Evolutionary conservation across 2,888 invertebrate species (phyloP).

Genomic region (Malachius bipustulatus): DNA sequence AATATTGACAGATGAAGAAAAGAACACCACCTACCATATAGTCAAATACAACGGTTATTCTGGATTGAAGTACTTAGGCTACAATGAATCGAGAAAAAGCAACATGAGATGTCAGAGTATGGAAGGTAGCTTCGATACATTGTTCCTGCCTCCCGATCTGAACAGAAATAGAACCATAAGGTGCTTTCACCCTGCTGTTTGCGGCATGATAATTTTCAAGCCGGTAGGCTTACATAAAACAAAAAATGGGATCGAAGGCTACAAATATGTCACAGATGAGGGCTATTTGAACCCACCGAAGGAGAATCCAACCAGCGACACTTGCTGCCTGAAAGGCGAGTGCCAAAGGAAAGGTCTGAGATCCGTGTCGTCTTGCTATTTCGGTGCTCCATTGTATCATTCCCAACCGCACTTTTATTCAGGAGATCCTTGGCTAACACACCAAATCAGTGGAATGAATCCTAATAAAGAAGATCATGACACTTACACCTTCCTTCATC

Average conservation of each 20-base stretch:
- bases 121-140: conserved; percentile 58
- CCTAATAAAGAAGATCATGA: conserved; percentile 48
- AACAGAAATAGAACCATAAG: conserved; percentile 42
- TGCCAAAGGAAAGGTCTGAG: conserved; percentile 54
- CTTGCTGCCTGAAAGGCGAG: conserved; percentile 51
- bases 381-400: conserved; percentile 57
- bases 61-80: conserved; percentile 60
- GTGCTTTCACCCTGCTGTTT: conserved; percentile 64
- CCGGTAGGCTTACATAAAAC: conserved; percentile 32
- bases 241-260: conserved; percentile 44
- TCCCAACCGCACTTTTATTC: conserved; percentile 52
- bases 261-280: conserved; percentile 48
- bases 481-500: conserved; percentile 54
- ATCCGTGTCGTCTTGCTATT: conserved; percentile 42
- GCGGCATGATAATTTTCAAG: conserved; percentile 51
- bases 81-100: conserved; percentile 27
- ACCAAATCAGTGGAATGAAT: conserved; percentile 47
- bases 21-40: conserved; percentile 41
- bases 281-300: conserved; percentile 45
- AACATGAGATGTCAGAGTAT: conserved; percentile 55
- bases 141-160: conserved; percentile 53
- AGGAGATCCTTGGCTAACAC: conserved; percentile 45
- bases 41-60: conserved; percentile 51
- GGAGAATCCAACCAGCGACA: conserved; percentile 47
- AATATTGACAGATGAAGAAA: conserved; percentile 25